Evolutionary conservation across 2,888 invertebrate genomes (phyloP), one percentile per base, ranked within the genome.

Genomic region (Syrphus vitripennis): DNA sequence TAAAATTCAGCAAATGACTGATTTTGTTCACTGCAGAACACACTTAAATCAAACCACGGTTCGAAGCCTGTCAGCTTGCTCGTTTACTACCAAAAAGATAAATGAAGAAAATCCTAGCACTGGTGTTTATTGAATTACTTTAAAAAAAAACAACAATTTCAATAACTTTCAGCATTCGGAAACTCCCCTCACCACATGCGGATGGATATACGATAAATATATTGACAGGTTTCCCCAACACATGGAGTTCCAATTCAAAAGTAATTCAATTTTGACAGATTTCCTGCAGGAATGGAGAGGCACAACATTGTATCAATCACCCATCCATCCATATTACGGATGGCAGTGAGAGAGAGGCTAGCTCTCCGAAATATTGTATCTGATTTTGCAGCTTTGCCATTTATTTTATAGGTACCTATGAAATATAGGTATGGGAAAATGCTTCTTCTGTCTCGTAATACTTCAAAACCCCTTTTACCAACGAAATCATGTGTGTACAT

Each of bases 211-310:
- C 16, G 72, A 81, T 81, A 76, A 40, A 86, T 77, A 81, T 81
- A 81, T 81, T 86, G 84, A 81, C 84, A 77, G 81, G 72, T 86
- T 81, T 26, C 37, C n/a, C 37, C 77, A 45, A 74, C 72, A 77
- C 77, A 86, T 77, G 77, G 81, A 77, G 63, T 57, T 81, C 55
- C 81, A 81, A 86, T 86, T 86, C 77, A 57, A 77, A 77, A 81
- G 84, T 86, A 86, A 86, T 86, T 86, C 84, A 81, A 86, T 86
- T 84, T 86, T 77, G 81, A 77, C 71, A 84, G 71, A 81, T 81
- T 71, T 53, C 76, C 76, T 67, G 31, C 69, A 76, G 77, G n/a
- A 77, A 67, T 26, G 45, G 19, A 55, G 72, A 3, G 12, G 14
- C 31, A 40, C 16, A 61, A 81, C 72, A 86, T 84, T 80, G 57